A percentile compares a stretch with the other conserved stretches of the same genome.
Conservation (phyloP, 1,140 invertebrate species). For the Ceratina australensis region DNA sequence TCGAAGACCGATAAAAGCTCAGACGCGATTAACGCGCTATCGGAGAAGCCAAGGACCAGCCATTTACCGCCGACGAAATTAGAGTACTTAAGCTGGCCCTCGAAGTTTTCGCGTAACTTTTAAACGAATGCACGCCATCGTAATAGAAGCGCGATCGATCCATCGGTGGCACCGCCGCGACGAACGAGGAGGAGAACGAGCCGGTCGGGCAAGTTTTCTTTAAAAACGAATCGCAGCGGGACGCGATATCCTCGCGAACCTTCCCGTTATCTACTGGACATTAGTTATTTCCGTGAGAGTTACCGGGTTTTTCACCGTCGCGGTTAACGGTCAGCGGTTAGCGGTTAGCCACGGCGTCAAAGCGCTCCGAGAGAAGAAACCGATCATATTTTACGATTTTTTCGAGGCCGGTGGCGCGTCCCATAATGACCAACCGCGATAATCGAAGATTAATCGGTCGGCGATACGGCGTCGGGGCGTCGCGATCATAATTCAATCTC, state of each 20-base stretch:
- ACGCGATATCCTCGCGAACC: not conserved
- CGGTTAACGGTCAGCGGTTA: not conserved
- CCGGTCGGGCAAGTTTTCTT: not conserved
- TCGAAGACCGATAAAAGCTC: slow-evolving; percentile 50
- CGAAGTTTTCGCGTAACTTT: slow-evolving; percentile 54
- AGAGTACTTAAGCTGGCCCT: slow-evolving; percentile 57
- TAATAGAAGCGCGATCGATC: slow-evolving; percentile 43
- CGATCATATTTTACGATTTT: slow-evolving; percentile 51
- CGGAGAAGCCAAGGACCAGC: slow-evolving; percentile 51
- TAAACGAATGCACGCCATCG: slow-evolving; percentile 52
- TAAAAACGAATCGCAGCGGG: not conserved
- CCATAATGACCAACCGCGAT: slow-evolving; percentile 53
- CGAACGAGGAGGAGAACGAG: not conserved
- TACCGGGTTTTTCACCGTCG: not conserved
- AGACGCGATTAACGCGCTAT: slow-evolving; percentile 49
- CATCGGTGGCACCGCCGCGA: slow-evolving; percentile 14
- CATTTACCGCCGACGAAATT: slow-evolving; percentile 55
- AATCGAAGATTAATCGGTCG: slow-evolving; percentile 61
- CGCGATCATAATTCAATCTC: slow-evolving; percentile 61
- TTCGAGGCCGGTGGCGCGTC: slow-evolving; percentile 25
- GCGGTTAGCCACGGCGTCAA: not conserved
- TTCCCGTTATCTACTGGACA: not conserved
- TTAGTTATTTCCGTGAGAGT: slow-evolving; percentile 27
- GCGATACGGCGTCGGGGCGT: slow-evolving; percentile 25
- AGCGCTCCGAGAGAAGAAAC: not conserved